phyloP scores from a whole-genome alignment of 2,888 invertebrate species.

The Poecilobothrus nobilitatus region DNA sequence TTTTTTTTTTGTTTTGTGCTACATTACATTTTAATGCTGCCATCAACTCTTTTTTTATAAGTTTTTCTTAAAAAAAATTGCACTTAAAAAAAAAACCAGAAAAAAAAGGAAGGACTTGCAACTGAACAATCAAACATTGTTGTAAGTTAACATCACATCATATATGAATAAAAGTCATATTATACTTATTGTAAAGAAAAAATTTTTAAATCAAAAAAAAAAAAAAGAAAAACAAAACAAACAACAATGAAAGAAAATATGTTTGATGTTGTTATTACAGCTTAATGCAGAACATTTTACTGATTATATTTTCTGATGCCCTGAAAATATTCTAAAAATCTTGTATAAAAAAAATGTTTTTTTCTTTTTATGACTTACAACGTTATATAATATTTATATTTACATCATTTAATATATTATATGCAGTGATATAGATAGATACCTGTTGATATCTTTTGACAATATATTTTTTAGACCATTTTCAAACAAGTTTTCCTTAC shows the following conservation, averaged over 20 bases:
- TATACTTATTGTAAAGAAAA: neutral
- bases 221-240: conserved; percentile 12
- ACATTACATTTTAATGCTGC: conserved; percentile 25
- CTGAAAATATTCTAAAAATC: neutral
- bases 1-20: no score
- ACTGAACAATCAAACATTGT: conserved; percentile 25
- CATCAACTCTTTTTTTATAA: conserved; percentile 2
- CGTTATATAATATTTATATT: no score
- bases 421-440: neutral
- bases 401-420: no score
- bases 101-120: conserved; percentile 21
- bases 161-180: neutral
- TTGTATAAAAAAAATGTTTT: neutral
- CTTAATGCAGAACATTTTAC: neutral
- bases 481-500: no score
- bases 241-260: conserved; percentile 21
- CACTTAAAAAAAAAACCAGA: conserved; percentile 15
- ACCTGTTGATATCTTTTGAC: neutral
- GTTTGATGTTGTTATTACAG: conserved; percentile 1
- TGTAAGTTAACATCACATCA: conserved; percentile 15
- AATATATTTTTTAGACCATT: no score
- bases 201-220: conserved; percentile 15
- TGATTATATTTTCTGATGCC: neutral
- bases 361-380: no score
- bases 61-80: no score